These are phyloP conservation scores for Empidonax traillii DNA, from an alignment of 2,113 vertebrate species.

Conservation along the genomic window DNA sequence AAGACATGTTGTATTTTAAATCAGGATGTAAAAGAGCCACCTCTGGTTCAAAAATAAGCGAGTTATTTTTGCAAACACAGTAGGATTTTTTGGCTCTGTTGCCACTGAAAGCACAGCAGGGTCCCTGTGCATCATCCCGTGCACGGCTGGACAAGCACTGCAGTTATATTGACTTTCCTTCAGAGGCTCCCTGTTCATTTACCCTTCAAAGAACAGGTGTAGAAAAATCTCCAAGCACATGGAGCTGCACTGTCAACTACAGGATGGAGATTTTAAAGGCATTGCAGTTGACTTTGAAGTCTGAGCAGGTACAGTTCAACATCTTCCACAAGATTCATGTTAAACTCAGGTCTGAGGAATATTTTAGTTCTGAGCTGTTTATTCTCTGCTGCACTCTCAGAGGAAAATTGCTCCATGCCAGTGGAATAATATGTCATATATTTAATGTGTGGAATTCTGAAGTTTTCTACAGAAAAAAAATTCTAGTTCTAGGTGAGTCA, in stretches of 20 bases:
- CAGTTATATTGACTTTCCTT: neutral
- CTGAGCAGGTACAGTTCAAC: neutral
- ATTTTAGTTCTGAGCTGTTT: neutral
- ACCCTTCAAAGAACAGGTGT: neutral
- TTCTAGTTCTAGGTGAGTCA: neutral
- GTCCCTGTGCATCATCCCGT: neutral
- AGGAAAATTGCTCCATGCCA: neutral
- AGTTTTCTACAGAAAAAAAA: neutral
- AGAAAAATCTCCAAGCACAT: neutral
- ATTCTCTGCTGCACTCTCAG: neutral
- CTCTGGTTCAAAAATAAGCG: neutral
- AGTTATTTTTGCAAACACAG: neutral
- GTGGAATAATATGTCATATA: neutral
- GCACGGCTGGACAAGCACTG: neutral
- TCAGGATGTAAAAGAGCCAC: neutral
- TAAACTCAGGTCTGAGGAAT: neutral
- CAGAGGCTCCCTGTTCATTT: neutral
- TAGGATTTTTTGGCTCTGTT: neutral
- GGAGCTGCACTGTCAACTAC: neutral
- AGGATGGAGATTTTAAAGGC: neutral
- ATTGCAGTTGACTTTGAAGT: neutral
- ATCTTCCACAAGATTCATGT: neutral
- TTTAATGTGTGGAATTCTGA: neutral
- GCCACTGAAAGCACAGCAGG: slow-evolving; percentile 5
- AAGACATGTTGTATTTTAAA: neutral